These are phyloP conservation scores for Caenorhabditis brenneri DNA, from an alignment of 1,140 invertebrate genomes.

Conservation along the genomic window DNA sequence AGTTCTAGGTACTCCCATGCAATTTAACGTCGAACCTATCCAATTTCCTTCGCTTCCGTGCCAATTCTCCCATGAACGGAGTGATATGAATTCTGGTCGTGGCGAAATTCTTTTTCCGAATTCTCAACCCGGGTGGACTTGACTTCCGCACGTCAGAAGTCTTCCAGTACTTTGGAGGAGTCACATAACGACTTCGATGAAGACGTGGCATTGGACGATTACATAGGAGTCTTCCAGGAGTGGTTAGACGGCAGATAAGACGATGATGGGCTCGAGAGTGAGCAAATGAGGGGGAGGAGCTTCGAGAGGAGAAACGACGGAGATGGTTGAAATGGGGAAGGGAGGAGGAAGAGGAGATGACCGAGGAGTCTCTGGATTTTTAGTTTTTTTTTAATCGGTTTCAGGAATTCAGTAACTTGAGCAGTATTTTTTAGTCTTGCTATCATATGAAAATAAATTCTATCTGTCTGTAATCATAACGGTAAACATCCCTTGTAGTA, in stretches of 20 bases:
- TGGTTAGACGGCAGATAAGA: background rate
- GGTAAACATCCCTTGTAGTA: too few relatives aligned
- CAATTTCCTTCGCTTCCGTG: background rate
- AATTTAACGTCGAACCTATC: background rate
- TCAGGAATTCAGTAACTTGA: too few relatives aligned
- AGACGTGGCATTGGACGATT: background rate
- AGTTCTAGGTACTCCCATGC: background rate
- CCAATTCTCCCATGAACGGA: constrained; percentile 6
- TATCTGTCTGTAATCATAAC: too few relatives aligned
- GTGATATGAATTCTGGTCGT: constrained; percentile 18
- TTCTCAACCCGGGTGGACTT: background rate
- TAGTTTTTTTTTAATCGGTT: too few relatives aligned
- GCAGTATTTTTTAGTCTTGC: too few relatives aligned
- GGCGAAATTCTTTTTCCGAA: constrained; percentile 10
- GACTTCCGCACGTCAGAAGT: background rate
- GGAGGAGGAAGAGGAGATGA: background rate
- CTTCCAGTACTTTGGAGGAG: background rate
- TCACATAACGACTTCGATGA: background rate
- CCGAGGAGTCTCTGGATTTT: background rate
- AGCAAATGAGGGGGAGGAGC: constrained; percentile 26
- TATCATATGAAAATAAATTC: too few relatives aligned
- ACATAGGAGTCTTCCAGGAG: background rate
- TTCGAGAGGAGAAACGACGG: background rate
- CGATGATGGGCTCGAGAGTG: constrained; percentile 15
- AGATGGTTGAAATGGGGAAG: background rate